Evolutionary conservation across 2,888 invertebrate species (phyloP).

Genomic region (Mythimna vitellina): DNA sequence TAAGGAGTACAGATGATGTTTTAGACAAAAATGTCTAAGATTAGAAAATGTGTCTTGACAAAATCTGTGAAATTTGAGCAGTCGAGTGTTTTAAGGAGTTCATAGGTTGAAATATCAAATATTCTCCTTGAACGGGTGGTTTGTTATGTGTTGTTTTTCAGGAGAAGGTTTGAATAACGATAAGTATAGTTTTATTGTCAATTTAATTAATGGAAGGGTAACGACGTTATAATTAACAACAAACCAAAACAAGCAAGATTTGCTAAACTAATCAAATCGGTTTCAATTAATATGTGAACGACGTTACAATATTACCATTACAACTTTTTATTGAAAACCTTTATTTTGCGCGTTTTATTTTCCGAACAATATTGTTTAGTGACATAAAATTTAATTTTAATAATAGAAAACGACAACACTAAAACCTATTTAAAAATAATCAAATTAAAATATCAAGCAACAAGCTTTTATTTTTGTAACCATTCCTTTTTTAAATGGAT

Average conservation of each 20-base stretch:
- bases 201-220: neutral
- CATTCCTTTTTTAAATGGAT: neutral
- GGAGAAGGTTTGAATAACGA: neutral
- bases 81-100: constrained; percentile 52
- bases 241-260: constrained; percentile 11
- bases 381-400: neutral
- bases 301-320: neutral
- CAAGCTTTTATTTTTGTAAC: neutral
- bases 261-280: neutral
- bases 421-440: neutral
- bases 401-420: neutral
- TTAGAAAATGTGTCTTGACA: constrained; percentile 47
- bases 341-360: neutral
- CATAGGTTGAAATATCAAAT: constrained; percentile 36
- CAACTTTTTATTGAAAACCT: neutral
- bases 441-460: constrained; percentile 1
- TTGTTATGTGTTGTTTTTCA: constrained; percentile 26
- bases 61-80: constrained; percentile 54
- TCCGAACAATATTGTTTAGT: constrained; percentile 3
- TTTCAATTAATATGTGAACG: neutral
- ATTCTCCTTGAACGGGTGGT: constrained; percentile 1
- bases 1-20: neutral
- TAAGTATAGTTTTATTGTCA: constrained; percentile 4
- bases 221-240: neutral
- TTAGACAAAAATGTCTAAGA: constrained; percentile 20